Percentiles rank a stretch among this genome's conserved stretches.
phyloP scores from a whole-genome alignment of 2,797 vertebrate genomes.

The Stomatorhinus walkeri region DNA sequence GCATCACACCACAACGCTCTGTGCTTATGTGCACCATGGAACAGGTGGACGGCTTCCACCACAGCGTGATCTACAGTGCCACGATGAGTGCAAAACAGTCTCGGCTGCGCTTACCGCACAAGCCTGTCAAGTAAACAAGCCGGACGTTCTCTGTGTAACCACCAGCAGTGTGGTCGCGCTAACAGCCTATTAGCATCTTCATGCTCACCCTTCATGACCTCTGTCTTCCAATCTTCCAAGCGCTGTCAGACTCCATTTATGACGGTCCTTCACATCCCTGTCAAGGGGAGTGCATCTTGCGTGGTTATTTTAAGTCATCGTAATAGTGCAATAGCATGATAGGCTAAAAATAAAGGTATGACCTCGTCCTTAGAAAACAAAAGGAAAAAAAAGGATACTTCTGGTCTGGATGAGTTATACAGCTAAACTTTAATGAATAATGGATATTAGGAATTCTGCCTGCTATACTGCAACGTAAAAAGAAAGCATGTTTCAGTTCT shows the following conservation, averaged over 20 bases:
- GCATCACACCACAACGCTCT: no score
- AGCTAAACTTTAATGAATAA: neutral
- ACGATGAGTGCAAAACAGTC: slow-evolving; percentile 16
- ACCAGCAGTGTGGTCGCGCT: neutral
- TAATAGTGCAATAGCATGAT: slow-evolving; percentile 8
- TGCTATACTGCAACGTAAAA: neutral
- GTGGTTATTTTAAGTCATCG: neutral
- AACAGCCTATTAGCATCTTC: neutral
- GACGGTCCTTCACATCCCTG: neutral
- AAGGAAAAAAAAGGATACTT: neutral
- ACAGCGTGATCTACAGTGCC: neutral
- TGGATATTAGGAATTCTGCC: neutral
- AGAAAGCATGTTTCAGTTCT: neutral
- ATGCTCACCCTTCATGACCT: neutral
- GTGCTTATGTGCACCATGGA: neutral
- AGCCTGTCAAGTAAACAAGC: neutral
- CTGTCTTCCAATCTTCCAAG: neutral
- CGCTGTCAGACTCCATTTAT: neutral
- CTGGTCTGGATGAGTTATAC: neutral
- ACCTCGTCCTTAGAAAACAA: neutral
- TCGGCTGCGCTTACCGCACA: neutral
- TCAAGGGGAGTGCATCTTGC: neutral
- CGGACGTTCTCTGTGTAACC: neutral
- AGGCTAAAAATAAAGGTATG: slow-evolving; percentile 2
- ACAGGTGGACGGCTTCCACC: neutral